These are phyloP conservation scores for Pseudorhombus dupliciocellatus DNA, from an alignment of 2,113 vertebrate species.

Conservation along the genomic window DNA sequence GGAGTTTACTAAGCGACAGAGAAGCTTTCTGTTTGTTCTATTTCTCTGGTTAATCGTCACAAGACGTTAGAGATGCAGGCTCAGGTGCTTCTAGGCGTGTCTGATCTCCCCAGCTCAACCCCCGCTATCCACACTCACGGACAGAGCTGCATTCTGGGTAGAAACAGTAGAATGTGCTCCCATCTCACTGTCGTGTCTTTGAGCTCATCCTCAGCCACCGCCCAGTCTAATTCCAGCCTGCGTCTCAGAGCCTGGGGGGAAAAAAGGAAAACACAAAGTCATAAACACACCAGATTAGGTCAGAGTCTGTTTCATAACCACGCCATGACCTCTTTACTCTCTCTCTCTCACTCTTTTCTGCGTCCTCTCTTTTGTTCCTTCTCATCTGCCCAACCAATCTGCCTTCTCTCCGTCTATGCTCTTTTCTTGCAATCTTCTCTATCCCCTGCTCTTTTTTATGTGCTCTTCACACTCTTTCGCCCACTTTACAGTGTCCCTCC, in stretches of 20 bases:
- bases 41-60: constrained; percentile 21
- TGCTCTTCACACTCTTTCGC: constrained; percentile 56
- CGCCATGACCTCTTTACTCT: constrained; percentile 71
- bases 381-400: constrained; percentile 26
- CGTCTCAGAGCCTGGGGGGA: constrained; percentile 48
- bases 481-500: constrained; percentile 60
- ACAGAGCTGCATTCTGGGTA: constrained; percentile 8
- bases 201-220: constrained; percentile 62
- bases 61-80: constrained; percentile 15
- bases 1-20: no score
- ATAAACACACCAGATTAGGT: constrained; percentile 78
- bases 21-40: no score
- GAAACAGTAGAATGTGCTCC: constrained; percentile 26
- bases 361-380: constrained; percentile 3
- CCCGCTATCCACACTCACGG: neutral
- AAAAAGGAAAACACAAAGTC: constrained; percentile 52
- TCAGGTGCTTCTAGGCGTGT: constrained; percentile 36
- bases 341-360: constrained; percentile 4
- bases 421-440: constrained; percentile 63
- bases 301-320: constrained; percentile 77
- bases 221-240: constrained; percentile 75
- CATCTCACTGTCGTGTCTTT: constrained; percentile 40
- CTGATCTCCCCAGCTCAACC: constrained; percentile 19
- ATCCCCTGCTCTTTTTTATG: constrained; percentile 56
- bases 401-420: constrained; percentile 58